Base-by-base conservation (phyloP, 2,113 vertebrate genomes). In the Thalassarche chlororhynchos region DNA sequence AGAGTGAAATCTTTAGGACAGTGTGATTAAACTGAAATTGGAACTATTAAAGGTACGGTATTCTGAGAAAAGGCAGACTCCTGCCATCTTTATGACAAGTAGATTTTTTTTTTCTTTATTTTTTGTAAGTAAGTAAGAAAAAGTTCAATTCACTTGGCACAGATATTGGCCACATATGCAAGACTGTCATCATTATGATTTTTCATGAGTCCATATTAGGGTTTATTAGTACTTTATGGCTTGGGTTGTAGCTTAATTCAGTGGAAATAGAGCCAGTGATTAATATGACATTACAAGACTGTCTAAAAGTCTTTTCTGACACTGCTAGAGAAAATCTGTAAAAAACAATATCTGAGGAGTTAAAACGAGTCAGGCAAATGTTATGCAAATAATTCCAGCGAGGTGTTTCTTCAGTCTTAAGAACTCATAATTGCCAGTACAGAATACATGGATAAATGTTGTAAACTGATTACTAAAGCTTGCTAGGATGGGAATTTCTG, bases 21-120 rank as follows among this genome's bases (percentile, higher is more conserved):
- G 94, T 86, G 84, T 97, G 98, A 98, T 98, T 98, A 98, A 97
- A 92, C 93, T 97, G 97, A 97, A 98, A 98, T 97, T 94, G 96
- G 96, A 98, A 95, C 91, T 93, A 93, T 98, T 98, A 97, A 98
- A 95, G 77, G 58, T 89, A 96, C 15, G 34, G 83, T 75, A 93
- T 89, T 97, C 76, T 93, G 90, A 95, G 89, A 79, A 97, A 97
- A 98, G 81, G 68, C n/a, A 96, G 82, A 69, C 25, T 95, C 65
- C 71, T 95, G 71, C 52, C 65, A 69, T 95, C 42, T 90, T 93
- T 89, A 74, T 5, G 32, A 60, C 17, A 54, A 96, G 77, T 65
- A 97, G 70, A 95, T 31, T n/a, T 91, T 69, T 70, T 88, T 89
- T 95, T 71, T 71, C 10, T 87, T 72, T 61, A 26, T 87, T 83